Evolutionary conservation across 64 coral and sea anemone species (phyloP).

Genomic region (Porites lutea): DNA sequence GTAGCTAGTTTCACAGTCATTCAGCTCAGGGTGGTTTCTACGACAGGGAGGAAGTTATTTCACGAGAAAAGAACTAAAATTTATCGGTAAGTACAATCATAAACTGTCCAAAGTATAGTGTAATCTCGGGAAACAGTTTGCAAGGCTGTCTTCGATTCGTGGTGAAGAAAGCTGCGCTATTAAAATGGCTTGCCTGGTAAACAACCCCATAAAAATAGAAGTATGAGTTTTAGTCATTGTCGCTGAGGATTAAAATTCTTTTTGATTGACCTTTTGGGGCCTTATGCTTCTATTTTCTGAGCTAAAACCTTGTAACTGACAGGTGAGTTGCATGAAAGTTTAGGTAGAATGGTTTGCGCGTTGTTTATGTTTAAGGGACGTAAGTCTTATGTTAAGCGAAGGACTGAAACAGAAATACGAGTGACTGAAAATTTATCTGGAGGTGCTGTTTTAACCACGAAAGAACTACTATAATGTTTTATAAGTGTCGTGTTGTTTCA

Average conservation of each 20-base stretch:
- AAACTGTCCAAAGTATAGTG: no score
- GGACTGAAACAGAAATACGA: neutral
- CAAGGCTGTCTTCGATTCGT: no score
- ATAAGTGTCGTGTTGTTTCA: neutral
- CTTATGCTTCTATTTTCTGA: neutral
- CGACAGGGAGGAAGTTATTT: constrained; percentile 8
- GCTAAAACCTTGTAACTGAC: neutral
- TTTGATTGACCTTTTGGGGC: no score
- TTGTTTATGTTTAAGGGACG: no score
- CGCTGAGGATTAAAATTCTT: no score
- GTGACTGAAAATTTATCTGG: neutral
- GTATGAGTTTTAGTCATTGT: no score
- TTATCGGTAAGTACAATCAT: neutral
- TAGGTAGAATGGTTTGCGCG: neutral
- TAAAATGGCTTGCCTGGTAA: no score
- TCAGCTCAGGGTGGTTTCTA: neutral
- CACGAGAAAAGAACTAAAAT: neutral
- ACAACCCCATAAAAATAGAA: no score
- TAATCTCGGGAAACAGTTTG: no score
- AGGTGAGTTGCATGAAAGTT: no score
- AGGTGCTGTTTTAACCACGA: neutral
- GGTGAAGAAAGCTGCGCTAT: no score
- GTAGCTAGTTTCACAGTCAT: neutral
- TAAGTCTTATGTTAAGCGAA: neutral
- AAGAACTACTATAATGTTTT: neutral